A percentile compares a stretch with the other conserved stretches of the same genome.
phyloP scores from a whole-genome alignment of 1,140 invertebrate species.

The Eriocheir sinensis region DNA sequence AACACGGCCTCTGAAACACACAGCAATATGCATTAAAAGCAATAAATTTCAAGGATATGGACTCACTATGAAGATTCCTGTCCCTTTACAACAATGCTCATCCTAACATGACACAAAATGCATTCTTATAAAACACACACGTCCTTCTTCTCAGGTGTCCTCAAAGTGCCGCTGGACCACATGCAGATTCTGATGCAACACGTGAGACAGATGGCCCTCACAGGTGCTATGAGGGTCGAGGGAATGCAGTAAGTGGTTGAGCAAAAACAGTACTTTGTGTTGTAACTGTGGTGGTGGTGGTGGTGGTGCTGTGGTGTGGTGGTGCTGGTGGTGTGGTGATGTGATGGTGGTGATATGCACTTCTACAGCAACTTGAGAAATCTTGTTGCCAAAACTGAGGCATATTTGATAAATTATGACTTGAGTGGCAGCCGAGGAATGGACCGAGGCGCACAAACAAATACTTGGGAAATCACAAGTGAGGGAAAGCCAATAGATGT shows the following conservation, averaged over 20 bases:
- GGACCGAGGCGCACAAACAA: no score
- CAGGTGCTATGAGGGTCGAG: constrained; percentile 42
- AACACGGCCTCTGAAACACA: no score
- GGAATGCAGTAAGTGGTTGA: constrained; percentile 66
- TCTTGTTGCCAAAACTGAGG: no score
- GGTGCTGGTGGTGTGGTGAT: no score
- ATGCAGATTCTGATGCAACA: constrained; percentile 69
- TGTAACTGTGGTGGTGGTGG: no score
- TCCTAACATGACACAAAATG: neutral
- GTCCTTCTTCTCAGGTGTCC: constrained; percentile 33
- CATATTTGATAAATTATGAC: no score
- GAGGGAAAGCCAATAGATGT: no score
- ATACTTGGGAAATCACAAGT: no score
- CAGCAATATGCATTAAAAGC: neutral
- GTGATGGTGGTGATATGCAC: no score
- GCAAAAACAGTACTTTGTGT: no score
- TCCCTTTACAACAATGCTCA: neutral
- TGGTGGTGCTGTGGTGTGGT: neutral
- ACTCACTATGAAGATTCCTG: neutral
- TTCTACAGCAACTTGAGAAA: no score
- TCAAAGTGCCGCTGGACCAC: constrained; percentile 59
- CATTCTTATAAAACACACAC: neutral
- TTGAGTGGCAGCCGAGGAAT: no score
- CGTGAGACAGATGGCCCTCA: constrained; percentile 60
- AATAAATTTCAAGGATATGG: neutral